A percentile compares a stretch with the other conserved stretches of the same genome.
Evolutionary conservation across 2,797 vertebrate species (phyloP).

Genomic region (Dendrocincla fuliginosa): DNA sequence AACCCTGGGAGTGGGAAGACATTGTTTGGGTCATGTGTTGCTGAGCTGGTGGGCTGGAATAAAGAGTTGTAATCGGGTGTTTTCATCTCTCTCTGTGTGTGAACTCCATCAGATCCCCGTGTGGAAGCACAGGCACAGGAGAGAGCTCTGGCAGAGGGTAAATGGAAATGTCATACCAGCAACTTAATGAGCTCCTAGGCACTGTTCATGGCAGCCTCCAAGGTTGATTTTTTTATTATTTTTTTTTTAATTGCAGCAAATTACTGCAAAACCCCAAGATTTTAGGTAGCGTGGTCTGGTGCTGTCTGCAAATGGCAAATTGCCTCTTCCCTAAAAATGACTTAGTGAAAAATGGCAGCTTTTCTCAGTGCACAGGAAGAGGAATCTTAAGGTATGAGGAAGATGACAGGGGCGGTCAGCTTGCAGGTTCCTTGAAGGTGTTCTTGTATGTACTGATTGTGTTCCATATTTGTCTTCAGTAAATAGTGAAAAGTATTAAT

Average conservation of each 20-base stretch:
- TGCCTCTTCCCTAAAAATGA: not conserved
- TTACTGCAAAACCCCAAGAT: rapidly evolving
- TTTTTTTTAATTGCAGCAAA: not conserved
- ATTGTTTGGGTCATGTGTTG: not conserved
- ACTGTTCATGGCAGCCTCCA: not conserved
- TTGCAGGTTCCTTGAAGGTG: not conserved
- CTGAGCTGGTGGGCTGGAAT: not conserved
- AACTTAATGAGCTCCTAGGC: not conserved
- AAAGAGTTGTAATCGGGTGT: not conserved
- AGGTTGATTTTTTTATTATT: not conserved
- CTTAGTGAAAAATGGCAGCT: not conserved
- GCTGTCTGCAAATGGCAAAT: not conserved
- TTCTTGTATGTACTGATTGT: rapidly evolving
- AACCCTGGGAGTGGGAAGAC: not conserved
- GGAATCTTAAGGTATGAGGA: not conserved
- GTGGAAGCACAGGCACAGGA: not conserved
- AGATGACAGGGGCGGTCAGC: not conserved
- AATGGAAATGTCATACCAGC: not conserved
- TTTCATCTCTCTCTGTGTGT: not conserved
- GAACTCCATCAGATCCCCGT: rapidly evolving
- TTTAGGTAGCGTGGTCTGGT: rapidly evolving
- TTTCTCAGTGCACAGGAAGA: not conserved
- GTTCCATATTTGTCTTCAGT: rapidly evolving
- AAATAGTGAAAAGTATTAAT: not conserved
- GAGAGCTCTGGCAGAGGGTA: not conserved